phyloP scores from a whole-genome alignment of 2,113 vertebrate species.

The Ictidomys tridecemlineatus region DNA sequence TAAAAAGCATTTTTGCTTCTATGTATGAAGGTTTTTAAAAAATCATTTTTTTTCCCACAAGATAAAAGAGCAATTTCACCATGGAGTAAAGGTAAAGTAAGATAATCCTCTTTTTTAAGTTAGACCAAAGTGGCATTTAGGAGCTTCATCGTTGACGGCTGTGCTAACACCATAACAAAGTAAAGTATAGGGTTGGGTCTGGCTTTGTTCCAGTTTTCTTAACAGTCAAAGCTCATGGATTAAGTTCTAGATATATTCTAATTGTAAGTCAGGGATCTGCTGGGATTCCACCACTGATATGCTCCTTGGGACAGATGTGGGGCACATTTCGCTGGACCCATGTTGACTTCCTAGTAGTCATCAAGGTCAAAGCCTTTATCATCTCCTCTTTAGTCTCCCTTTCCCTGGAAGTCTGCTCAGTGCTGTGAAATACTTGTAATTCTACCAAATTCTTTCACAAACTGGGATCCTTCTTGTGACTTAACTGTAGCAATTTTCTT shows the following conservation, averaged over 20 bases:
- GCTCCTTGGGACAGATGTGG: slow-evolving; percentile 94
- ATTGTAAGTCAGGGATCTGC: slow-evolving; percentile 98
- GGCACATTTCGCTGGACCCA: slow-evolving; percentile 93
- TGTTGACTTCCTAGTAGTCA: slow-evolving; percentile 99
- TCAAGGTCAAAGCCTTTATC: slow-evolving; percentile 99
- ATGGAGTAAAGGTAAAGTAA: slow-evolving; percentile 96
- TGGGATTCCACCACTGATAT: slow-evolving; percentile 91
- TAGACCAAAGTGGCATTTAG: slow-evolving; percentile 93
- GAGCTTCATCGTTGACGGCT: slow-evolving; percentile 93
- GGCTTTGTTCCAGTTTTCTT: slow-evolving; percentile 86
- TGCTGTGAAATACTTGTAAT: slow-evolving; percentile 97
- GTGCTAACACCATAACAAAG: slow-evolving; percentile 95
- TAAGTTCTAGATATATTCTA: slow-evolving; percentile 95
- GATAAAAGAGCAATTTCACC: slow-evolving; percentile 96
- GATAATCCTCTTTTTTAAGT: slow-evolving; percentile 90
- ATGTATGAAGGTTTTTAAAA: slow-evolving; percentile 96
- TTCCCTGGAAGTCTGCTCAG: slow-evolving; percentile 99
- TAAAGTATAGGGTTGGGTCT: slow-evolving; percentile 90
- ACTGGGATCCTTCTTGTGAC: no score
- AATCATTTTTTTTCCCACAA: slow-evolving; percentile 95
- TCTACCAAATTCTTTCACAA: no score
- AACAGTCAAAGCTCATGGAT: slow-evolving; percentile 92
- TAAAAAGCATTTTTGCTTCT: slow-evolving; percentile 95
- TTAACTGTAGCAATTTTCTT: no score
- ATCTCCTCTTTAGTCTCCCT: slow-evolving; percentile 99